Percentiles rank a stretch among this genome's conserved stretches.
Evolutionary conservation across 1,140 invertebrate species (phyloP).

Genomic region (Babylonia areolata): DNA sequence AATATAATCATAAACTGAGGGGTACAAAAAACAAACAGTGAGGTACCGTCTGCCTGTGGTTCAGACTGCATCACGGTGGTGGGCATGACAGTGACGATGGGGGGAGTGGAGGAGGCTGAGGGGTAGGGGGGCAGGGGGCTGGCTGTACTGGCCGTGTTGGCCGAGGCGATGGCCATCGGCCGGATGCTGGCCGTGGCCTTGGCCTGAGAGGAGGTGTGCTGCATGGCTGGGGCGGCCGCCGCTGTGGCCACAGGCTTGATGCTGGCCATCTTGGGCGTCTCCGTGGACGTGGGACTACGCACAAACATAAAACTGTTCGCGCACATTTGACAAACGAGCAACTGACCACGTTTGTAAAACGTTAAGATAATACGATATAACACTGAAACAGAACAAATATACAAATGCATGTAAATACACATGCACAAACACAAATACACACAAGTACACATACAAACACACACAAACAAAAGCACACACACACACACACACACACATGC

Average conservation of each 20-base stretch:
- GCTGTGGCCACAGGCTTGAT: conserved; percentile 91
- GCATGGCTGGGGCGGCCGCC: conserved; percentile 68
- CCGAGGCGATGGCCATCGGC: conserved; percentile 87
- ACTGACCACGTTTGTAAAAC: too few species aligned
- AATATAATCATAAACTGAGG: too few species aligned
- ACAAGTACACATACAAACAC: too few species aligned
- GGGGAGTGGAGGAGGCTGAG: conserved; percentile 56
- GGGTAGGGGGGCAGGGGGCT: conserved; percentile 44
- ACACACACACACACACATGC: too few species aligned
- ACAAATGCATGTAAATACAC: too few species aligned
- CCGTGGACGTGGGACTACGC: conserved; percentile 82
- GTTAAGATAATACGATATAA: too few species aligned
- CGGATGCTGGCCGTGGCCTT: conserved; percentile 89
- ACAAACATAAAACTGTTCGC: background rate
- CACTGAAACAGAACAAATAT: too few species aligned
- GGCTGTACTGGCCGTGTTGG: conserved; percentile 40
- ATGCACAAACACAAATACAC: too few species aligned
- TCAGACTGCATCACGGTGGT: conserved; percentile 69
- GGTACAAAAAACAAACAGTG: too few species aligned
- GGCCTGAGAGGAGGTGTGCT: conserved; percentile 66
- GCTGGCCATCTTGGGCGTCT: conserved; percentile 90
- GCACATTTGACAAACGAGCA: too few species aligned
- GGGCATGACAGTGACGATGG: conserved; percentile 87
- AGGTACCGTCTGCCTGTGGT: conserved; percentile 29
- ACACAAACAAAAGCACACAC: too few species aligned